A percentile compares a stretch with the other conserved stretches of the same genome.
Conservation (phyloP, 1,140 invertebrate species). For the Metaphire vulgaris region DNA sequence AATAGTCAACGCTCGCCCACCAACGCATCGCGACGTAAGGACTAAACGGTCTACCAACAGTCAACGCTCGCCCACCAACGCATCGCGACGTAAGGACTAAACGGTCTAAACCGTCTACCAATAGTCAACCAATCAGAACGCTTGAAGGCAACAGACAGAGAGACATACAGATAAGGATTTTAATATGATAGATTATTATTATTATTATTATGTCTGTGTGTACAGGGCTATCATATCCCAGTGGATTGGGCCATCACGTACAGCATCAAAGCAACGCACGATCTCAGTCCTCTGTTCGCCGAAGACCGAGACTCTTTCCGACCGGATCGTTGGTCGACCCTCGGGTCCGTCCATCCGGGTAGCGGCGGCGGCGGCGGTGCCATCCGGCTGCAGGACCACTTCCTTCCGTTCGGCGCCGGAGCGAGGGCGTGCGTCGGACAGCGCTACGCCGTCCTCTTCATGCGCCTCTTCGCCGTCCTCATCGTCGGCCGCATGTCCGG, state of each 20-base stretch:
- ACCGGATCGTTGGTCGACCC: background rate
- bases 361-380: background rate
- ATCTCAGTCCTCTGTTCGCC: background rate
- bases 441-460: background rate
- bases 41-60: too few relatives aligned
- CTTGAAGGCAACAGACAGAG: too few relatives aligned
- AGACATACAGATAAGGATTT: too few relatives aligned
- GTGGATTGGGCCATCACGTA: background rate
- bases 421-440: background rate
- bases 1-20: too few relatives aligned
- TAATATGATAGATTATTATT: too few relatives aligned
- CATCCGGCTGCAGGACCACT: background rate
- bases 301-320: background rate
- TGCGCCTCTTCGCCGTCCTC: background rate
- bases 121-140: too few relatives aligned
- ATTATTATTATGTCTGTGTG: too few relatives aligned
- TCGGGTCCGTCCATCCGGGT: background rate
- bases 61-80: too few relatives aligned
- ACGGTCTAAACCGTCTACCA: too few relatives aligned
- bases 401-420: background rate
- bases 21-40: too few relatives aligned
- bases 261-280: background rate
- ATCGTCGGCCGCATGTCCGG: background rate
- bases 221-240: background rate
- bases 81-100: too few relatives aligned